phyloP scores from a whole-genome alignment of 2,888 invertebrate species.

The Cephus pulcher region DNA sequence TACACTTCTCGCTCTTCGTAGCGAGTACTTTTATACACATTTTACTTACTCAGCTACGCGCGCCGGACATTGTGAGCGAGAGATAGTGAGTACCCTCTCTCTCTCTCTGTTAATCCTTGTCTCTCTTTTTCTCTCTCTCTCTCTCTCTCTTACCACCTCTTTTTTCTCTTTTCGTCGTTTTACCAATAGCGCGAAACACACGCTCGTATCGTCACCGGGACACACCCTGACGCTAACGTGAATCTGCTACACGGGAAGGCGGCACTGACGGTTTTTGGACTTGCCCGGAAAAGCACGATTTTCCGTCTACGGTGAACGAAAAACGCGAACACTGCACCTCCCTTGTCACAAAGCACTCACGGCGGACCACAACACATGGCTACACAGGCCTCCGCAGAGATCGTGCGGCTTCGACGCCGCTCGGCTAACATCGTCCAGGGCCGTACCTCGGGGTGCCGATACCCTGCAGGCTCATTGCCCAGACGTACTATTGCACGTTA shows the following conservation, averaged over 20 bases:
- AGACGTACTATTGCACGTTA: not conserved
- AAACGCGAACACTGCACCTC: constrained; percentile 54
- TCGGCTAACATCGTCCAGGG: constrained; percentile 43
- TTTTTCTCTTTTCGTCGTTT: not conserved
- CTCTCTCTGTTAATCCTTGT: constrained; percentile 9
- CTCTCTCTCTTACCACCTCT: constrained; percentile 6
- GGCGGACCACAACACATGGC: constrained; percentile 59
- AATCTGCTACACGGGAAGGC: not conserved
- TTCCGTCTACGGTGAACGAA: constrained; percentile 19
- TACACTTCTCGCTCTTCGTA: constrained; percentile 25
- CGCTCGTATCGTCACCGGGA: not conserved
- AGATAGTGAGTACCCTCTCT: not conserved
- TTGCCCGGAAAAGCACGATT: not conserved
- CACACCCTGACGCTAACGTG: not conserved
- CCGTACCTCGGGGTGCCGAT: constrained; percentile 18
- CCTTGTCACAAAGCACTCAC: constrained; percentile 60
- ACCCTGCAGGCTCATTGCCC: not conserved
- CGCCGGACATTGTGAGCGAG: not conserved
- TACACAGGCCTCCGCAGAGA: constrained; percentile 43
- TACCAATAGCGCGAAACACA: not conserved
- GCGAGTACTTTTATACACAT: not conserved
- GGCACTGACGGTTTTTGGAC: not conserved
- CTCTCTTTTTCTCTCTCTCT: not conserved
- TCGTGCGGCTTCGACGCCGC: constrained; percentile 36
- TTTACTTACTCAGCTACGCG: constrained; percentile 13